Evolutionary conservation across 2,888 invertebrate genomes (phyloP).

Genomic region (Itoplectis maculator): DNA sequence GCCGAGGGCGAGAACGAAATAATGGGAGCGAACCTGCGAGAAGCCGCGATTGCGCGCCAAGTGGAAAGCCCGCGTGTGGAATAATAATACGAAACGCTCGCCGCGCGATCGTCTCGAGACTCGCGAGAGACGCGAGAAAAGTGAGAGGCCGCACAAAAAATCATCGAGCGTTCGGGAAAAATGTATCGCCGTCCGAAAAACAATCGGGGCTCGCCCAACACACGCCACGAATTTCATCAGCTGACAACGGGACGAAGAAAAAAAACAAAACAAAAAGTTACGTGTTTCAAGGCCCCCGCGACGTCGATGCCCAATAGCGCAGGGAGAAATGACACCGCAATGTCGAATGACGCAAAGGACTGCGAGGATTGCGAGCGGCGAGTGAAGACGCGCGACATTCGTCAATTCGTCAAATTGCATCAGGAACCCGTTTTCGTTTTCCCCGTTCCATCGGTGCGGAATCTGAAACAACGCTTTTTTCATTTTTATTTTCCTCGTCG

Average conservation of each 20-base stretch:
- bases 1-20: background rate
- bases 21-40: background rate
- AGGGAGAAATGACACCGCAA: constrained; percentile 35
- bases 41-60: background rate
- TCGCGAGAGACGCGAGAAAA: background rate
- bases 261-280: too few species aligned
- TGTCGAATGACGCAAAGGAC: constrained; percentile 59
- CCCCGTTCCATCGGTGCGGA: background rate
- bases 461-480: background rate
- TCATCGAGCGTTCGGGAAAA: background rate
- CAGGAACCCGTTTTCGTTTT: background rate
- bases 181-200: constrained; percentile 5
- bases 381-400: background rate
- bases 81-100: background rate
- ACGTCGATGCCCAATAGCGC: constrained; percentile 31
- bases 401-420: constrained; percentile 21
- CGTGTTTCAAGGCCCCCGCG: constrained; percentile 8
- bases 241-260: constrained; percentile 23
- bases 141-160: constrained; percentile 9
- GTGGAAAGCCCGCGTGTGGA: too few species aligned
- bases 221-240: constrained; percentile 66
- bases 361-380: constrained; percentile 20
- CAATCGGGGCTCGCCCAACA: constrained; percentile 57
- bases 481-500: background rate
- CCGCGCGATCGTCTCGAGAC: constrained; percentile 5